Evolutionary conservation across 2,113 vertebrate species (phyloP), one percentile per base, ranked within the genome.

Genomic region (Anas platyrhynchos): DNA sequence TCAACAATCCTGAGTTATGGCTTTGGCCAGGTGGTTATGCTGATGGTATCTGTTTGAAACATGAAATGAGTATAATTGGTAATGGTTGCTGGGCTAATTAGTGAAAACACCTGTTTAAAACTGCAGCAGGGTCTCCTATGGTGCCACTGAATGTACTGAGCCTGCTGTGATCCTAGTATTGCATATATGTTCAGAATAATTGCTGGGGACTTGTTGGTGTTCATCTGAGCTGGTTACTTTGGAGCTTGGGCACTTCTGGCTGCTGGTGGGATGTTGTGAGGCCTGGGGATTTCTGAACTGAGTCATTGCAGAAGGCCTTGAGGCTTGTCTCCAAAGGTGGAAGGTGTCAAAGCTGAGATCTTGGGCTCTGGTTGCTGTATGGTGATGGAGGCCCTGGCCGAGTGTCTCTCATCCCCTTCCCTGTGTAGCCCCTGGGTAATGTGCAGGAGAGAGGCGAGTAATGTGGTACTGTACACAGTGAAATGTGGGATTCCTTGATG

Each of bases 141-240:
- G 44, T 5, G 65, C 43, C 36, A 5, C 27, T 0, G 0, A 4
- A 4, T 1, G 34, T 20, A 25, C 81, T 1, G 73, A 15, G 27
- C 15, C 2, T 1, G 21, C 29, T 12, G 11, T 13, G 2, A 4
- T 1, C 1, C 0, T 1, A 0, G 13, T 0, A 1, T 0, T 34
- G 8, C 1, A 7, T 22, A 23, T 44, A 0, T 0, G 48, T 23
- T 31, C 20, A 6, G 46, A 2, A 21, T n/a, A 52, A 1, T 1
- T 15, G 16, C 44, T 74, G 65, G 32, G n/a, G 58, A 0, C 7
- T 2, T 15, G 4, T 5, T 34, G 34, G 12, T 59, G 62, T 25
- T 22, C 9, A 32, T 56, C 58, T 11, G 13, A 20, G 17, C 0
- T 1, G 31, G 5, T 5, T 21, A 0, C 48, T 58, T 38, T 7